Evolutionary conservation across 1,140 invertebrate species (phyloP).

Genomic region (Idris sp.): DNA sequence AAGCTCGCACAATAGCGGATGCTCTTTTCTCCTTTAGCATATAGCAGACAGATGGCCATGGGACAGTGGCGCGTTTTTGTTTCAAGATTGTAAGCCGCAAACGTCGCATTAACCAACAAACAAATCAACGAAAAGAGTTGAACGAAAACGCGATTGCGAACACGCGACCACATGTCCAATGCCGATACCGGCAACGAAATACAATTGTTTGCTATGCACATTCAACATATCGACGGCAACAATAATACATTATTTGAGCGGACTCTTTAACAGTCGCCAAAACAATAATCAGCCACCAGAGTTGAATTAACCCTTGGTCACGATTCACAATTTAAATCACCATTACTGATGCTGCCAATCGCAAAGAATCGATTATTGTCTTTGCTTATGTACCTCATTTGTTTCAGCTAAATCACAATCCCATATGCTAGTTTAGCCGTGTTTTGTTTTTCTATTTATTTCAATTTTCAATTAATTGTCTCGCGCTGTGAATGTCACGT

Average conservation of each 20-base stretch:
- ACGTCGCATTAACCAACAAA: constrained; percentile 77
- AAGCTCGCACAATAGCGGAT: constrained; percentile 59
- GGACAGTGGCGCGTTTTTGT: constrained; percentile 73
- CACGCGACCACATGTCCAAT: constrained; percentile 74
- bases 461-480: constrained; percentile 27
- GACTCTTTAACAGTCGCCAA: constrained; percentile 46
- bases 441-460: constrained; percentile 30
- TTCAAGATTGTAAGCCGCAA: constrained; percentile 74
- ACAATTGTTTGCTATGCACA: constrained; percentile 50
- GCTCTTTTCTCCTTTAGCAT: constrained; percentile 57
- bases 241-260: constrained; percentile 65
- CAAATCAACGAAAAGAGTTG: constrained; percentile 72
- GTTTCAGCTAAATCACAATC: constrained; percentile 39
- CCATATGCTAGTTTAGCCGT: constrained; percentile 64
- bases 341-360: constrained; percentile 61
- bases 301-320: too few relatives aligned
- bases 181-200: constrained; percentile 33
- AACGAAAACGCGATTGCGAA: constrained; percentile 53
- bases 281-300: constrained; percentile 50
- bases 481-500: background rate
- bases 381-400: constrained; percentile 64
- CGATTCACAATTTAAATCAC: constrained; percentile 60
- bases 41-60: constrained; percentile 74
- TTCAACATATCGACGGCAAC: constrained; percentile 55
- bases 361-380: constrained; percentile 64